These are phyloP conservation scores for Poecilobothrus nobilitatus DNA, from an alignment of 2,888 invertebrate species.

Conservation along the genomic window DNA sequence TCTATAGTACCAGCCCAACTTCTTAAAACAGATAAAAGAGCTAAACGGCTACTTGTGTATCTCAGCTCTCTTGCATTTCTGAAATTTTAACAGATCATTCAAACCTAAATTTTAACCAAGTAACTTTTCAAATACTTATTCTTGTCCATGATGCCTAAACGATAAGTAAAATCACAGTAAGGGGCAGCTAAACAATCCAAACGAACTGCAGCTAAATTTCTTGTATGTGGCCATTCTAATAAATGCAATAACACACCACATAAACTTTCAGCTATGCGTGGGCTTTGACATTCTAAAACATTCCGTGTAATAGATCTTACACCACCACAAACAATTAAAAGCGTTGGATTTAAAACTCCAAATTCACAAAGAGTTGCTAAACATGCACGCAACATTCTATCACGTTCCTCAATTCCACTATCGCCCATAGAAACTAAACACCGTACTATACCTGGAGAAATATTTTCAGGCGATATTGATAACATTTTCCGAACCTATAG, in stretches of 20 bases:
- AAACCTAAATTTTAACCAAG: slow-evolving; percentile 4
- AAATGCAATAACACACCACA: slow-evolving; percentile 79
- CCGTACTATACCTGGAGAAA: slow-evolving; percentile 68
- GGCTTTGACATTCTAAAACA: slow-evolving; percentile 75
- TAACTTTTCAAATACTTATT: slow-evolving; percentile 50
- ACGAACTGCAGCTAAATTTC: slow-evolving; percentile 67
- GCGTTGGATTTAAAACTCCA: slow-evolving; percentile 72
- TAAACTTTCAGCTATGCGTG: slow-evolving; percentile 82
- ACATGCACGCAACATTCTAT: slow-evolving; percentile 74
- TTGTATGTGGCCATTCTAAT: slow-evolving; percentile 73
- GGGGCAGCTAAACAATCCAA: slow-evolving; percentile 84
- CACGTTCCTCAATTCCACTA: slow-evolving; percentile 63
- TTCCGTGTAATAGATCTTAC: slow-evolving; percentile 74
- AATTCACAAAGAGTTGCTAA: slow-evolving; percentile 84
- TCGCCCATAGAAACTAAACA: slow-evolving; percentile 76
- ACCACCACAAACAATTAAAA: slow-evolving; percentile 73
- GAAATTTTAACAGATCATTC: slow-evolving; percentile 12
- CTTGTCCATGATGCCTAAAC: slow-evolving; percentile 61
- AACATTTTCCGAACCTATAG: slow-evolving; percentile 50
- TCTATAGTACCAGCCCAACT: slow-evolving; percentile 89
- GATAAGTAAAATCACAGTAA: slow-evolving; percentile 83
- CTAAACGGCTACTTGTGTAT: slow-evolving; percentile 76
- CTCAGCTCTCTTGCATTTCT: slow-evolving; percentile 71
- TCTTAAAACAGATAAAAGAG: slow-evolving; percentile 72
- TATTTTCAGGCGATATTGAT: slow-evolving; percentile 53